A percentile compares a stretch with the other conserved stretches of the same genome.
Evolutionary conservation across 2,888 invertebrate genomes (phyloP).

Genomic region (Arge pagana): DNA sequence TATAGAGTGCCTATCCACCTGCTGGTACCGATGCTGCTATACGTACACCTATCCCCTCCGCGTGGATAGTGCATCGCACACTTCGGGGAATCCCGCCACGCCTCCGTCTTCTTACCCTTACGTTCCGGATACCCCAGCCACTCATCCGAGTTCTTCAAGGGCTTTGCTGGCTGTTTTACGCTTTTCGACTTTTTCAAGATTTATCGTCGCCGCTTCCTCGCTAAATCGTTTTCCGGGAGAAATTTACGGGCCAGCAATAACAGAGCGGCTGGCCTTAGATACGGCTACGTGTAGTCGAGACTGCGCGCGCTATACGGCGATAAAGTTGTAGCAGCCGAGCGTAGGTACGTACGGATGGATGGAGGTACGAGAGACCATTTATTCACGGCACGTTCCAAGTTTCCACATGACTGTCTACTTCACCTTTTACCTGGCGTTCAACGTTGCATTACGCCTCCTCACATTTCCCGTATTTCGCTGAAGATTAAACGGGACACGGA

Average conservation of each 20-base stretch:
- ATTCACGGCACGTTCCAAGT: constrained; percentile 23
- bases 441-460: constrained; percentile 13
- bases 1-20: constrained; percentile 6
- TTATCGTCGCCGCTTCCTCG: constrained; percentile 56
- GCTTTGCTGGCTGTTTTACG: constrained; percentile 46
- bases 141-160: not conserved
- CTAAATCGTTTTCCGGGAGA: constrained; percentile 57
- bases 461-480: not conserved
- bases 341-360: constrained; percentile 7
- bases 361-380: constrained; percentile 19
- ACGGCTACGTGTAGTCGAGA: too few species aligned
- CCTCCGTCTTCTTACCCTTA: constrained; percentile 10
- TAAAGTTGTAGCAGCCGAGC: constrained; percentile 28
- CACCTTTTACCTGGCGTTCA: constrained; percentile 15
- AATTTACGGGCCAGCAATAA: constrained; percentile 57
- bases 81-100: constrained; percentile 21
- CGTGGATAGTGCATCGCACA: constrained; percentile 17
- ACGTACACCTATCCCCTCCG: constrained; percentile 4
- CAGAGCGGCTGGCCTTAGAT: constrained; percentile 37
- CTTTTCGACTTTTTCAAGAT: constrained; percentile 58
- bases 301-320: not conserved
- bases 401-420: constrained; percentile 21
- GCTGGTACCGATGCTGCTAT: too few species aligned
- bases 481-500: constrained; percentile 7
- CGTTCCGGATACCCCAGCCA: constrained; percentile 25